Conservation (phyloP, 2,113 vertebrate genomes). For the Cyanistes caeruleus region DNA sequence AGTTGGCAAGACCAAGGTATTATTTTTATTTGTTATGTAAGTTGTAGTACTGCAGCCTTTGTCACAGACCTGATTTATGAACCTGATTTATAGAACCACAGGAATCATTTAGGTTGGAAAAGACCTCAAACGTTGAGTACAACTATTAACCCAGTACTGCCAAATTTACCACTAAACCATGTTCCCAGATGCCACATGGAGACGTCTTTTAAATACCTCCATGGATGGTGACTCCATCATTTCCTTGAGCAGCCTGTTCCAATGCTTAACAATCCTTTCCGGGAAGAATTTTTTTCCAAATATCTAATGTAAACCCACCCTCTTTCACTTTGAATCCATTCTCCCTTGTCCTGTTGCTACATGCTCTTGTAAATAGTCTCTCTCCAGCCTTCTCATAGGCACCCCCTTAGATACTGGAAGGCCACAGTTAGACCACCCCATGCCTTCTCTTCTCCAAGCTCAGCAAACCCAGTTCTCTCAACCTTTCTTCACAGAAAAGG, state of each 20-base stretch:
- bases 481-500: background rate
- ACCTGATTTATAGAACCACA: background rate
- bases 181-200: background rate
- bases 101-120: background rate
- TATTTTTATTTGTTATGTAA: background rate
- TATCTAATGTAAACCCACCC: background rate
- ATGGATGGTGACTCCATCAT: background rate
- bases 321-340: background rate
- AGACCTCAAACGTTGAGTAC: background rate
- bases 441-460: background rate
- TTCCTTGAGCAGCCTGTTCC: background rate
- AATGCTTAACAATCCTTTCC: background rate
- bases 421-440: background rate
- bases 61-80: slow-evolving; percentile 5
- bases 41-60: background rate
- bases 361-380: background rate
- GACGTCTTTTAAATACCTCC: background rate
- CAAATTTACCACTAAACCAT: background rate
- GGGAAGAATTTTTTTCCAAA: background rate
- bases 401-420: background rate
- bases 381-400: background rate
- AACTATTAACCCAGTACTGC: background rate
- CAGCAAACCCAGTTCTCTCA: background rate
- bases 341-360: background rate
- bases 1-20: background rate